Percentiles rank a stretch among this genome's conserved stretches.
Conservation (phyloP, 2,888 invertebrate species). For the Cotesia congregata region DNA sequence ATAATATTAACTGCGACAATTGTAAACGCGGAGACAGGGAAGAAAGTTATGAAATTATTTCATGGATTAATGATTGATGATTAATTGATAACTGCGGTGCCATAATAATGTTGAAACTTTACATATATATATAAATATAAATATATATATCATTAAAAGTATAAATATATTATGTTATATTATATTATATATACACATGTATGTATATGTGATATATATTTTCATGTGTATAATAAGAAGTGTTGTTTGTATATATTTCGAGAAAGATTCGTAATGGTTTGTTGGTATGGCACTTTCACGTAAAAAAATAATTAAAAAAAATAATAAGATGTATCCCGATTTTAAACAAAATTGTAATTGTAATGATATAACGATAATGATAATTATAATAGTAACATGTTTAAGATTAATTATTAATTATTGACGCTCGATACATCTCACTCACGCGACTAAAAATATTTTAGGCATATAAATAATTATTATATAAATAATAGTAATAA, state of each 20-base stretch:
- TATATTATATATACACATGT: conserved; percentile 44
- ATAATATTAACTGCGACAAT: neutral
- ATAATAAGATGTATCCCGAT: neutral
- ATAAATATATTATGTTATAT: too few relatives aligned
- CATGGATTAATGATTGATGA: conserved; percentile 47
- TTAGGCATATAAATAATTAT: conserved; percentile 4
- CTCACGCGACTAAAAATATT: conserved; percentile 3
- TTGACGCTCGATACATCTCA: conserved; percentile 14
- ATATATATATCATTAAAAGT: conserved; percentile 38
- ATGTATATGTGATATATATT: conserved; percentile 57
- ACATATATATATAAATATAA: conserved; percentile 60
- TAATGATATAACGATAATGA: neutral
- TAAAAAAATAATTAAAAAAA: neutral
- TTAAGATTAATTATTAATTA: neutral
- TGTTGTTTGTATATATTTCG: conserved; percentile 70
- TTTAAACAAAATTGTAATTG: neutral
- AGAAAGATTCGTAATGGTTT: conserved; percentile 59
- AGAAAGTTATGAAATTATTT: conserved; percentile 44
- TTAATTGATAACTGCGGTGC: conserved; percentile 63
- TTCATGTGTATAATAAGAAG: conserved; percentile 68
- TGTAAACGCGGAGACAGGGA: neutral
- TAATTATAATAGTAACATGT: neutral
- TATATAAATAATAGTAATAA: neutral
- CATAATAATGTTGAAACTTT: conserved; percentile 70
- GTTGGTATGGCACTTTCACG: conserved; percentile 49